Conservation (phyloP, 2,797 vertebrate genomes). For the Chrosomus eos region DNA sequence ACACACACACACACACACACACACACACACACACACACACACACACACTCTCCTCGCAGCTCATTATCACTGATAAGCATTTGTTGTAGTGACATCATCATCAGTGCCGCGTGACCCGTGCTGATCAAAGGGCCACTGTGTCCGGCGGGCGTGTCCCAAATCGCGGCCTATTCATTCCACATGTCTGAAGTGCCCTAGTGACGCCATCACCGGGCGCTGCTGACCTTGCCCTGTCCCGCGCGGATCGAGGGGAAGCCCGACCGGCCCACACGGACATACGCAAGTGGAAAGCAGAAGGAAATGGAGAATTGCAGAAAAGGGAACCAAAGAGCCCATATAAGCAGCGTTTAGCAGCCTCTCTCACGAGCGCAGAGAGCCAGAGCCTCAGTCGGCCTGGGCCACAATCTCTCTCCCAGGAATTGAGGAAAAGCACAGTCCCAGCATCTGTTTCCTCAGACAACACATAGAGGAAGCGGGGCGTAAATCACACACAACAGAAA, state of each 20-base stretch:
- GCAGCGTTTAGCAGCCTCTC: slow-evolving; percentile 84
- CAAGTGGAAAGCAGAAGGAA: slow-evolving; percentile 97
- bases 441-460: slow-evolving; percentile 99
- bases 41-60: slow-evolving; percentile 28
- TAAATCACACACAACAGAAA: slow-evolving; percentile 93
- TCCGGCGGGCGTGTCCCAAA: background rate
- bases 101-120: slow-evolving; percentile 1
- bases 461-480: slow-evolving; percentile 88
- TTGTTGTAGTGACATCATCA: slow-evolving; percentile 11
- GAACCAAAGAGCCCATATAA: slow-evolving; percentile 86
- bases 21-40: too few relatives aligned
- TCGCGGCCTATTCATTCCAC: background rate
- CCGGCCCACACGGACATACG: slow-evolving; percentile 86
- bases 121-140: slow-evolving; percentile 37
- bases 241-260: slow-evolving; percentile 74
- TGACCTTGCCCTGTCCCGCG: slow-evolving; percentile 87
- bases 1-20: too few relatives aligned
- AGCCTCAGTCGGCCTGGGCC: slow-evolving; percentile 81
- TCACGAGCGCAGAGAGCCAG: slow-evolving; percentile 91
- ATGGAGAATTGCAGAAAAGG: slow-evolving; percentile 85
- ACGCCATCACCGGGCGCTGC: slow-evolving; percentile 37
- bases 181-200: background rate
- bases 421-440: slow-evolving; percentile 89
- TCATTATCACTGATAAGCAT: slow-evolving; percentile 54
- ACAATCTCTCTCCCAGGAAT: slow-evolving; percentile 89